A percentile compares a stretch with the other conserved stretches of the same genome.
These are phyloP conservation scores for Pungitius pungitius DNA, from an alignment of 2,113 vertebrate species.

Conservation along the genomic window DNA sequence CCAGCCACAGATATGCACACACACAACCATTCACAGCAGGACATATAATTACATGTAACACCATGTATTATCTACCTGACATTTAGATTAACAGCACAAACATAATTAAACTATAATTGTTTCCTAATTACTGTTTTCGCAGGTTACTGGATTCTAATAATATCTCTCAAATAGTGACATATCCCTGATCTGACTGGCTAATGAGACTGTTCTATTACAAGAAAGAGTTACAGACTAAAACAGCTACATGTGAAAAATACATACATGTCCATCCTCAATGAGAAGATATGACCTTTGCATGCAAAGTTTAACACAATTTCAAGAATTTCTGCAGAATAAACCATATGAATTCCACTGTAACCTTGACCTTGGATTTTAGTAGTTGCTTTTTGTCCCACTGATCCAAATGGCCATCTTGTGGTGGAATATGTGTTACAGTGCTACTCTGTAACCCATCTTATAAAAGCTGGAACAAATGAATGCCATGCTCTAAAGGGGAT, in stretches of 20 bases:
- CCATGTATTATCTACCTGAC: too few species aligned
- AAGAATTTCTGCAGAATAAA: not conserved
- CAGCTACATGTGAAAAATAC: not conserved
- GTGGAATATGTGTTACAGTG: too few species aligned
- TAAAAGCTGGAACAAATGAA: too few species aligned
- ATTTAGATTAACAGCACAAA: slow-evolving; percentile 11
- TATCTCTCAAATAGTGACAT: not conserved
- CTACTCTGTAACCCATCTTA: too few species aligned
- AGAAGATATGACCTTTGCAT: not conserved
- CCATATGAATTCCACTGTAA: too few species aligned
- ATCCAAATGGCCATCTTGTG: too few species aligned
- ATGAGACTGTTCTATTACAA: not conserved
- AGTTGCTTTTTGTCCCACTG: too few species aligned
- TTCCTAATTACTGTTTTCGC: slow-evolving; percentile 3
- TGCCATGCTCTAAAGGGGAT: too few species aligned
- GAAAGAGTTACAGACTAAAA: not conserved
- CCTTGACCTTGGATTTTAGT: too few species aligned
- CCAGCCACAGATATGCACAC: too few species aligned
- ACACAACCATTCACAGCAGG: too few species aligned
- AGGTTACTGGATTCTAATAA: not conserved
- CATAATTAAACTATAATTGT: slow-evolving; percentile 21
- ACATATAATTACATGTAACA: too few species aligned
- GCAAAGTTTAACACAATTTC: not conserved
- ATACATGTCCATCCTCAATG: not conserved
- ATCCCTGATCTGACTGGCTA: not conserved